Percentiles rank a stretch among this genome's conserved stretches.
These are phyloP conservation scores for Megastigmus dorsalis DNA, from an alignment of 2,888 invertebrate species.

Conservation along the genomic window DNA sequence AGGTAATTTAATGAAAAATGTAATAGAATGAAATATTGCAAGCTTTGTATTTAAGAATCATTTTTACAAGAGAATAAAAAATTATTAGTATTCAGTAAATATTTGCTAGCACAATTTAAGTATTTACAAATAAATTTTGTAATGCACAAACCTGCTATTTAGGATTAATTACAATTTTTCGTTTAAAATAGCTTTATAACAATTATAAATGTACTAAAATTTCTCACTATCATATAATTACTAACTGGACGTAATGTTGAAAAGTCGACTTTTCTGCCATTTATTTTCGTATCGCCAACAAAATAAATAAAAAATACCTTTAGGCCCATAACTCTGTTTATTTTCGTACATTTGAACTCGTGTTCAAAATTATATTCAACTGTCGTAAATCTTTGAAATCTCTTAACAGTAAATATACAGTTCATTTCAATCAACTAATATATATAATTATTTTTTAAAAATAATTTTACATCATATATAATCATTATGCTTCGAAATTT, in stretches of 20 bases:
- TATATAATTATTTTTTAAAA: slow-evolving; percentile 19
- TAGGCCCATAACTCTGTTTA: neutral
- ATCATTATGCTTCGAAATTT: too few relatives aligned
- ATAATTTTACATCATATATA: too few relatives aligned
- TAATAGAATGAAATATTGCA: neutral
- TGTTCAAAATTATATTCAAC: slow-evolving; percentile 16
- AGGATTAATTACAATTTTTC: slow-evolving; percentile 21
- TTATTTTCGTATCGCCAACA: slow-evolving; percentile 7
- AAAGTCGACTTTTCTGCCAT: slow-evolving; percentile 17
- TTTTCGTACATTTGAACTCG: neutral
- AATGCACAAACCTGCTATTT: neutral
- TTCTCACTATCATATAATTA: slow-evolving; percentile 5
- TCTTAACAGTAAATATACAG: slow-evolving; percentile 44
- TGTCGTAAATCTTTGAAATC: slow-evolving; percentile 38
- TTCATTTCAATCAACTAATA: neutral
- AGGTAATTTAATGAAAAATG: too few relatives aligned
- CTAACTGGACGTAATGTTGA: slow-evolving; percentile 42
- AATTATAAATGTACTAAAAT: too few relatives aligned
- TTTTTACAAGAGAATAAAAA: slow-evolving; percentile 9
- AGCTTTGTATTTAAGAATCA: too few relatives aligned
- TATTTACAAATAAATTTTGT: slow-evolving; percentile 33
- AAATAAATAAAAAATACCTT: neutral
- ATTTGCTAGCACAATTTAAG: neutral
- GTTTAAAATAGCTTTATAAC: neutral
- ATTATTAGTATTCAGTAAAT: slow-evolving; percentile 1